Base-by-base conservation (phyloP, 1,140 invertebrate species). In the Steinernema khuongi region DNA sequence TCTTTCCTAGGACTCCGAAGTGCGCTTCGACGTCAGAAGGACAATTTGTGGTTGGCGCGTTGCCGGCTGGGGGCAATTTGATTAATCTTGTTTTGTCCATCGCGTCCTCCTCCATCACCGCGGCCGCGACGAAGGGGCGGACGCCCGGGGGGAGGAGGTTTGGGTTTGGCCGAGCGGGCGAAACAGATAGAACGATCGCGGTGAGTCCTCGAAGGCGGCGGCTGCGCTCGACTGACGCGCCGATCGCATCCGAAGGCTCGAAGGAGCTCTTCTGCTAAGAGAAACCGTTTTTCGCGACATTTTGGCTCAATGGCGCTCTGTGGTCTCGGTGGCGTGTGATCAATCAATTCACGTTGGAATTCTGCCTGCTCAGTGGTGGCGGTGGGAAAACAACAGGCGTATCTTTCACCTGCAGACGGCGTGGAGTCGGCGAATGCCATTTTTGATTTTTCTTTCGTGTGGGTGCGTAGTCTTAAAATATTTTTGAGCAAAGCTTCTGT, bases 81-180 rank as follows among this genome's bases (percentile, higher is more conserved):
- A 60, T 60, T 60, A 60, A 60, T 60, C 50, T 60, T 60, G 50
- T 60, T 60, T 60, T 60, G 50, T 60, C 50, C 50, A n/a, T 60
- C 50, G 14, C 11, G 14, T 60, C 50, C 19, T 60, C 50, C 26
- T 11, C 22, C 26, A 14, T 60, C 11, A 14, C 50, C 11, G 50
- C 50, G 50, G 19, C 50, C 50, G 19, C 19, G 14, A 22, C 7
- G 2, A 22, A 60, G 50, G 14, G 50, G 7, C 50, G 22, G 22
- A 4, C 14, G 26, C 36, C 14, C 14, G 50, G 50, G 50, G 4
- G 19, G 11, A 11, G 50, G 26, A 22, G 50, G n/a, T n/a, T n/a
- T n/a, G n/a, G n/a, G n/a, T n/a, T n/a, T n/a, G n/a, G n/a, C n/a
- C n/a, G n/a, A n/a, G n/a, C n/a, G n/a, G n/a, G n/a, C n/a, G n/a